A percentile compares a stretch with the other conserved stretches of the same genome.
Conservation (phyloP, 2,113 vertebrate species). For the Aepyceros melampus region DNA sequence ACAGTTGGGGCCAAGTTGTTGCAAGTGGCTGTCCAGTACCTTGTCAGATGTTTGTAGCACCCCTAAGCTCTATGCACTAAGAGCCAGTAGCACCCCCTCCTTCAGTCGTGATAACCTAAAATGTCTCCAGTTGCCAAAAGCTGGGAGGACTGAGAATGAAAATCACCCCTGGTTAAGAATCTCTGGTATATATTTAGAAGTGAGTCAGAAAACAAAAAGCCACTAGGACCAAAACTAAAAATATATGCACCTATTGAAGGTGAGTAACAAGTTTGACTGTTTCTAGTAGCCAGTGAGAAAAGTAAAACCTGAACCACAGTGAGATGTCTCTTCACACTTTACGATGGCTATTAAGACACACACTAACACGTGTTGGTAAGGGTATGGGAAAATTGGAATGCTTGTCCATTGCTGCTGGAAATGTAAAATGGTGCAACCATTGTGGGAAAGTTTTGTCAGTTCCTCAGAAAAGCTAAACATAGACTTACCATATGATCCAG, state of each 20-base stretch:
- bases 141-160: background rate
- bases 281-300: background rate
- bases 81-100: background rate
- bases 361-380: background rate
- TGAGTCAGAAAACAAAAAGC: background rate
- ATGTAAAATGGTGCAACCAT: background rate
- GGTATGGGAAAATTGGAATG: background rate
- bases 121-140: background rate
- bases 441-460: background rate
- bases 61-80: background rate
- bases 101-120: background rate
- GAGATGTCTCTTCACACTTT: background rate
- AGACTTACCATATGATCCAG: background rate
- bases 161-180: background rate
- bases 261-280: background rate
- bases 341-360: background rate
- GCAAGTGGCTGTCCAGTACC: background rate
- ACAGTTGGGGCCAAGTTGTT: background rate
- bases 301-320: background rate
- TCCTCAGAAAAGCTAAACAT: background rate
- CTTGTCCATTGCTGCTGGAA: background rate
- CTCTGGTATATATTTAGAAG: conserved; percentile 31
- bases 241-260: background rate
- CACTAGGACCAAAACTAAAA: background rate
- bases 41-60: background rate